Evolutionary conservation across 2,888 invertebrate species (phyloP).

Genomic region (Antheraea yamamai): DNA sequence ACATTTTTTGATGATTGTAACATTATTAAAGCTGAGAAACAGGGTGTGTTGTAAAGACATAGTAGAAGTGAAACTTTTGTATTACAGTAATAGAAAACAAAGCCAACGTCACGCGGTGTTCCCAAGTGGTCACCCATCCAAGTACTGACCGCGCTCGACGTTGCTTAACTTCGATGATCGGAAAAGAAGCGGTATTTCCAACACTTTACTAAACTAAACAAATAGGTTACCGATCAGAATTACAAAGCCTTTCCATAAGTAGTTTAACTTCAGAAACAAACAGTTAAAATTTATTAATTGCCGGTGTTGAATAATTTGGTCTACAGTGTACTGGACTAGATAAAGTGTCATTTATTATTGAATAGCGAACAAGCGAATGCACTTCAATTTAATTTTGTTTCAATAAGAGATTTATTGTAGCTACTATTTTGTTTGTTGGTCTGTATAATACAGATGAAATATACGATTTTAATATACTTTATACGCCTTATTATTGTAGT

Average conservation of each 20-base stretch:
- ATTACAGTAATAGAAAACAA: constrained; percentile 26
- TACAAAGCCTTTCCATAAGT: too few relatives aligned
- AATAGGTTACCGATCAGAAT: too few relatives aligned
- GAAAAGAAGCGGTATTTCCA: constrained; percentile 71
- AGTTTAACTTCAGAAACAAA: too few relatives aligned
- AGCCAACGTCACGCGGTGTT: constrained; percentile 63
- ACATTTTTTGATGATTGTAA: too few relatives aligned
- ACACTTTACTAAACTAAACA: constrained; percentile 27
- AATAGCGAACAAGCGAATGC: constrained; percentile 11
- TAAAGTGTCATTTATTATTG: constrained; percentile 15
- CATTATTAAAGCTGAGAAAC: too few relatives aligned
- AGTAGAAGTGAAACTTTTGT: too few relatives aligned
- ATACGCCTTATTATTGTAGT: neutral
- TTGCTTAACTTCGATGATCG: constrained; percentile 74
- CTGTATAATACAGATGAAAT: neutral
- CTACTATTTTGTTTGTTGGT: neutral
- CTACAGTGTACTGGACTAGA: constrained; percentile 6
- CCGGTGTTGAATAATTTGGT: neutral
- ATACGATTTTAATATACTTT: neutral
- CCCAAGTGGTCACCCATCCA: constrained; percentile 72
- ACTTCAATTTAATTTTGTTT: constrained; percentile 8
- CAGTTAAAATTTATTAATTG: neutral
- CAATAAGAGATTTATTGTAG: neutral
- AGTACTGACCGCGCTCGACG: constrained; percentile 71
- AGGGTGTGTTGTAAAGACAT: too few relatives aligned